Evolutionary conservation across 2,113 vertebrate genomes (phyloP).

Genomic region (Misgurnus anguillicaudatus): DNA sequence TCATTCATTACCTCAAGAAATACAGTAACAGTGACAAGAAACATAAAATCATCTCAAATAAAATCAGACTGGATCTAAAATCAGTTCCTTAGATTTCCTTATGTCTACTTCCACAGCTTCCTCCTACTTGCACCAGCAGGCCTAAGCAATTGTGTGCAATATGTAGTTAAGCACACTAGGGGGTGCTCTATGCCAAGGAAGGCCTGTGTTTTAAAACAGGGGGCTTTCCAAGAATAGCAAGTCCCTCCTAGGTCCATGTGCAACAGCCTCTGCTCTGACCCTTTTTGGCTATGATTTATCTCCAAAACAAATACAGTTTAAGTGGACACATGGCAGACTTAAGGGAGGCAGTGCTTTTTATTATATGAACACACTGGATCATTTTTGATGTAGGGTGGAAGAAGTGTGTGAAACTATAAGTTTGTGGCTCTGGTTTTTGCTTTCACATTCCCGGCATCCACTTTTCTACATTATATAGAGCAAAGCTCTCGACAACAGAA

Average conservation of each 20-base stretch:
- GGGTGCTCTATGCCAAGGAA: slow-evolving; percentile 12
- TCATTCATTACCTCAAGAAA: too few relatives aligned
- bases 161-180: slow-evolving; percentile 42
- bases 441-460: not conserved
- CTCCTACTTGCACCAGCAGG: not conserved
- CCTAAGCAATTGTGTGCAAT: slow-evolving; percentile 4
- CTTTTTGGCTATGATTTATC: slow-evolving; percentile 38
- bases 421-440: not conserved
- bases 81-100: too few relatives aligned
- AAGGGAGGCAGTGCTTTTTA: slow-evolving; percentile 22
- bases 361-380: not conserved
- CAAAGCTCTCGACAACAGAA: not conserved
- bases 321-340: slow-evolving; percentile 11
- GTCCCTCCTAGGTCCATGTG: not conserved
- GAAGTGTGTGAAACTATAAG: not conserved
- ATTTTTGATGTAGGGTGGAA: slow-evolving; percentile 1
- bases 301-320: slow-evolving; percentile 49
- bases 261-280: not conserved
- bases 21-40: too few relatives aligned
- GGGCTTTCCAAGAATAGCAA: slow-evolving; percentile 48
- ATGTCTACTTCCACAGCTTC: too few relatives aligned
- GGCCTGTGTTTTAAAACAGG: not conserved
- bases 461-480: slow-evolving; percentile 3
- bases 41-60: too few relatives aligned
- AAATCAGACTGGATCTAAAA: not conserved